A percentile compares a stretch with the other conserved stretches of the same genome.
These are phyloP conservation scores for Lobophora halterata DNA, from an alignment of 2,888 invertebrate species.

Conservation along the genomic window DNA sequence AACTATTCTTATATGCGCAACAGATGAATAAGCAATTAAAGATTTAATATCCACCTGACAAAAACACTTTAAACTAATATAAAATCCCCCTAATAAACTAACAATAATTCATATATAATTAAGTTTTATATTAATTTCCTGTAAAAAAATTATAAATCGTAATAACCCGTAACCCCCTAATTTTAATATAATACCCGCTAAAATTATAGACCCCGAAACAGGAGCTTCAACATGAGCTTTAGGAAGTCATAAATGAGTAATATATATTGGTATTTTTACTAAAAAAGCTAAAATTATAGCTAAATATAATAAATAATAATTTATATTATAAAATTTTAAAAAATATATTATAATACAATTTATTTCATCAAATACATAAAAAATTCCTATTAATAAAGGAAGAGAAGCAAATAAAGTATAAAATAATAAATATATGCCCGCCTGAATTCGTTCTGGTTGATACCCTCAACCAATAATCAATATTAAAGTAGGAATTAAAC, in stretches of 20 bases:
- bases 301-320: conserved; percentile 76
- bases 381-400: conserved; percentile 81
- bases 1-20: conserved; percentile 85
- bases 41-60: conserved; percentile 85
- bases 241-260: conserved; percentile 85
- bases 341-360: conserved; percentile 77
- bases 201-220: conserved; percentile 86
- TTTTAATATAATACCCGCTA: conserved; percentile 87
- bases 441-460: conserved; percentile 85
- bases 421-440: conserved; percentile 84
- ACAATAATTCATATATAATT: conserved; percentile 77
- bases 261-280: conserved; percentile 86
- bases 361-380: conserved; percentile 68
- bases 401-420: conserved; percentile 86
- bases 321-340: conserved; percentile 62
- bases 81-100: conserved; percentile 80
- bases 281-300: conserved; percentile 83
- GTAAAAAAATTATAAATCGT: conserved; percentile 76
- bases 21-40: conserved; percentile 88
- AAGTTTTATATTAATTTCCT: conserved; percentile 65
- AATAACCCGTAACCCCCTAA: conserved; percentile 86
- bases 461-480: conserved; percentile 85
- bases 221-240: conserved; percentile 90
- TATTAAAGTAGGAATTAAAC: conserved; percentile 84
- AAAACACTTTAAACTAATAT: conserved; percentile 84